Conservation (phyloP, 1,140 invertebrate genomes). For the Acromyrmex heyeri region DNA sequence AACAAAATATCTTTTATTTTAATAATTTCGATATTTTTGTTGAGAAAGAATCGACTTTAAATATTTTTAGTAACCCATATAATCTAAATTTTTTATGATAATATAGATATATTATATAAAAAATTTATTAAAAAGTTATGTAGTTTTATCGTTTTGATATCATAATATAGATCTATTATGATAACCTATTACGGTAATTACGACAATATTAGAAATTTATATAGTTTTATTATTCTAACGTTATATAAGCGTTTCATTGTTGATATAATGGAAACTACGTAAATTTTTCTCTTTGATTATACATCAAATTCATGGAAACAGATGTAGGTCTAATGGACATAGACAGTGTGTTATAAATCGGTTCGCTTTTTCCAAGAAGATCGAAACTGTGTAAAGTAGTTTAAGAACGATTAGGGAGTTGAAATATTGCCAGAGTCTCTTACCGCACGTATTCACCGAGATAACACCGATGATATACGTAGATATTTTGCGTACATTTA, state of each 20-base stretch:
- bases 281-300: constrained; percentile 12
- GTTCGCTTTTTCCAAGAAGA: constrained; percentile 30
- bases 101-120: too few relatives aligned
- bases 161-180: too few relatives aligned
- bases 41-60: not conserved
- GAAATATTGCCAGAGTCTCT: constrained; percentile 47
- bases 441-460: not conserved
- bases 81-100: not conserved
- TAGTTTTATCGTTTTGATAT: too few relatives aligned
- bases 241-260: too few relatives aligned
- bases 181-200: too few relatives aligned
- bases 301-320: constrained; percentile 19
- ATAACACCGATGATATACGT: constrained; percentile 7
- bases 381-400: constrained; percentile 48
- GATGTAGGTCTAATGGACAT: not conserved
- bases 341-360: constrained; percentile 29
- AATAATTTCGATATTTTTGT: not conserved
- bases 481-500: constrained; percentile 18
- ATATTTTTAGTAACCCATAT: too few relatives aligned
- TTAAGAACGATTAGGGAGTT: constrained; percentile 39
- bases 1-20: not conserved
- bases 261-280: not conserved
- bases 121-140: too few relatives aligned
- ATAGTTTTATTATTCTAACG: too few relatives aligned
- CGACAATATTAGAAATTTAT: too few relatives aligned